Evolutionary conservation across 2,797 vertebrate species (phyloP).

Genomic region (Rhinichthys osculus): DNA sequence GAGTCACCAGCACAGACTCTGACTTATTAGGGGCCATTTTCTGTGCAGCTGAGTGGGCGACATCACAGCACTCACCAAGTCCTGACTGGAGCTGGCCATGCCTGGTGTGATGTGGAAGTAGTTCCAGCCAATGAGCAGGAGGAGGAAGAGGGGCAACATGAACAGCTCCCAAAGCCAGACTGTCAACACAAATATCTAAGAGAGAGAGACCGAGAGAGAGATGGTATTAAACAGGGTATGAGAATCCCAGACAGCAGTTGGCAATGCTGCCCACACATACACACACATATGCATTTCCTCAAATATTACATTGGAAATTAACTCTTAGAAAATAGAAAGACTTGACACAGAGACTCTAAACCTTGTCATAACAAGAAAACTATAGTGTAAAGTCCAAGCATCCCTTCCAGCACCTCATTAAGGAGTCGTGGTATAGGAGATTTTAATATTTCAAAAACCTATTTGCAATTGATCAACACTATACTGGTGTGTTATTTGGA

Average conservation of each 20-base stretch:
- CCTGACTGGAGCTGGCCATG: constrained; percentile 80
- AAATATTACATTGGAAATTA: constrained; percentile 20
- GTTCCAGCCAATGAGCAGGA: constrained; percentile 90
- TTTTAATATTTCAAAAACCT: constrained; percentile 76
- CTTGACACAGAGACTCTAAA: constrained; percentile 68
- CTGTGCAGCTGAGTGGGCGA: constrained; percentile 45
- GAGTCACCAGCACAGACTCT: constrained; percentile 18
- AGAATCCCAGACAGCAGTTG: constrained; percentile 58
- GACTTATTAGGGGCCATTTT: constrained; percentile 19
- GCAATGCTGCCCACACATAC: constrained; percentile 43
- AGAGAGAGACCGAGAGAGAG: constrained; percentile 55
- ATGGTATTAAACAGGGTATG: constrained; percentile 39
- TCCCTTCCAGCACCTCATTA: constrained; percentile 57
- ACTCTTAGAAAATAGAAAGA: constrained; percentile 67
- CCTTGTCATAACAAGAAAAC: constrained; percentile 57
- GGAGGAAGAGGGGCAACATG: constrained; percentile 93
- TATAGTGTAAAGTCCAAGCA: constrained; percentile 56
- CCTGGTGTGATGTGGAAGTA: constrained; percentile 83
- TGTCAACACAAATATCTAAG: constrained; percentile 90
- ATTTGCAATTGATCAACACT: constrained; percentile 72
- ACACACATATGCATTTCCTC: constrained; percentile 56
- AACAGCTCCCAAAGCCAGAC: constrained; percentile 95
- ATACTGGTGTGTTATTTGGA: constrained; percentile 67
- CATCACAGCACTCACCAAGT: constrained; percentile 84
- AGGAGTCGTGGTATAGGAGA: not conserved